Evolutionary conservation across 2,888 invertebrate species (phyloP).

Genomic region (Himalopsyche anomala): DNA sequence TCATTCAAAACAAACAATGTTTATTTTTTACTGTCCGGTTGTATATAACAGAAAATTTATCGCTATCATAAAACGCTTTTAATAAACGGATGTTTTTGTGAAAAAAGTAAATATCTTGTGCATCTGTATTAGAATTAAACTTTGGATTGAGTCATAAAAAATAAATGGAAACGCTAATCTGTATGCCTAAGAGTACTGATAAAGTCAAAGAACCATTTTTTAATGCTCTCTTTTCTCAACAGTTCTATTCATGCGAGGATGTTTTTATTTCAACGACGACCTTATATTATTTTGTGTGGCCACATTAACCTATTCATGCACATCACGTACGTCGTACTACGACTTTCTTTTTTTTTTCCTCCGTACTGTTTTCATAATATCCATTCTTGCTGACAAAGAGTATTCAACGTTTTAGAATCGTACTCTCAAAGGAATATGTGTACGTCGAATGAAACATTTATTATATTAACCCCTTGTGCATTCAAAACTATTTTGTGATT

Average conservation of each 20-base stretch:
- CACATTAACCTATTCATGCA: slow-evolving; percentile 61
- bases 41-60: slow-evolving; percentile 13
- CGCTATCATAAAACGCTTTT: slow-evolving; percentile 11
- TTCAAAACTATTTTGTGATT: no score
- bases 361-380: slow-evolving; percentile 57
- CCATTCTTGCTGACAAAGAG: slow-evolving; percentile 57
- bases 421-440: slow-evolving; percentile 11
- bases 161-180: slow-evolving; percentile 1
- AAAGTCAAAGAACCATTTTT: slow-evolving; percentile 17
- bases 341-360: slow-evolving; percentile 54
- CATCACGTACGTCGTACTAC: slow-evolving; percentile 55
- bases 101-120: slow-evolving; percentile 16
- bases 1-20: slow-evolving; percentile 4
- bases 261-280: slow-evolving; percentile 36
- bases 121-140: slow-evolving; percentile 29
- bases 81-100: slow-evolving; percentile 35
- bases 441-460: background rate
- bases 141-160: slow-evolving; percentile 19
- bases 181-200: slow-evolving; percentile 17
- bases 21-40: slow-evolving; percentile 19
- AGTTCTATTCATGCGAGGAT: slow-evolving; percentile 41
- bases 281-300: slow-evolving; percentile 45
- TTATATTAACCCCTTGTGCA: background rate
- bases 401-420: slow-evolving; percentile 46
- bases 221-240: slow-evolving; percentile 36